Evolutionary conservation across 1,140 invertebrate genomes (phyloP).

Genomic region (Galleria mellonella): DNA sequence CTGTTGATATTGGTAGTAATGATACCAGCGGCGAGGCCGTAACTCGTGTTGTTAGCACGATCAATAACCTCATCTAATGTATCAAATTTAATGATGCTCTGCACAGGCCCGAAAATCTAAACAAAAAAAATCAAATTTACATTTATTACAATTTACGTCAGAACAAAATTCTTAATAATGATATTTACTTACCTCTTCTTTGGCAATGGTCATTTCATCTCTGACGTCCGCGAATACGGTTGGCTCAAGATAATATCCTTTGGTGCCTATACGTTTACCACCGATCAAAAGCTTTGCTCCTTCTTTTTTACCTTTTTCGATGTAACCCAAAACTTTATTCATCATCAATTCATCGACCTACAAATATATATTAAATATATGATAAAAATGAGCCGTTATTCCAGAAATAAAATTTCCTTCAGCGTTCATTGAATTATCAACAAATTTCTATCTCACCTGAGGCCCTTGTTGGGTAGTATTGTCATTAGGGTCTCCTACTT

Average conservation of each 20-base stretch:
- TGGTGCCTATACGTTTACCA: constrained; percentile 76
- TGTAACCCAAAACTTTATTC: constrained; percentile 79
- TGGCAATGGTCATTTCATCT: constrained; percentile 87
- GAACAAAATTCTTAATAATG: no score
- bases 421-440: no score
- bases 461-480: constrained; percentile 84
- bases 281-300: constrained; percentile 83
- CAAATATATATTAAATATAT: no score
- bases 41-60: constrained; percentile 89
- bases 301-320: constrained; percentile 82
- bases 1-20: constrained; percentile 90
- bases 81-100: constrained; percentile 92
- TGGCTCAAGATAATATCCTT: constrained; percentile 85
- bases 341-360: constrained; percentile 81
- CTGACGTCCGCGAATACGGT: constrained; percentile 87
- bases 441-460: constrained; percentile 86
- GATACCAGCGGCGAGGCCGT: constrained; percentile 91
- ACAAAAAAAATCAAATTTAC: no score
- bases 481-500: constrained; percentile 89
- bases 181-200: constrained; percentile 77
- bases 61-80: constrained; percentile 92
- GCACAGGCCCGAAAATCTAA: constrained; percentile 91
- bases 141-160: no score
- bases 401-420: no score
- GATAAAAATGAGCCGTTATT: no score